Evolutionary conservation across 35 echinoderm and acorn worm species (phyloP).

Genomic region (Amphiura filiformis): DNA sequence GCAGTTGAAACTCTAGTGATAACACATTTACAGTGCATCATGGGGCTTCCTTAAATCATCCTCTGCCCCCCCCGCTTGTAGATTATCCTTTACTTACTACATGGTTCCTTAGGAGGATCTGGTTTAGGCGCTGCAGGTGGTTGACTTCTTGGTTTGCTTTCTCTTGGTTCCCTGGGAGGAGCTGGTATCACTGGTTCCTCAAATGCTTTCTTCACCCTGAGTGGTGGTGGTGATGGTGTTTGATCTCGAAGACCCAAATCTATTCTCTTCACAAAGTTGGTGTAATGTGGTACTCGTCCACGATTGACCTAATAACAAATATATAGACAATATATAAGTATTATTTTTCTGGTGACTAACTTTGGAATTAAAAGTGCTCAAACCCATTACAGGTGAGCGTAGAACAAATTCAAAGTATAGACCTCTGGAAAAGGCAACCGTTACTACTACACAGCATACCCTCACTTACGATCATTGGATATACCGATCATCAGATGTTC

Average conservation of each 20-base stretch:
- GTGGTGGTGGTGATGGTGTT: slow-evolving; percentile 44
- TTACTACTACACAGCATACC: no score
- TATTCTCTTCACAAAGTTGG: slow-evolving; percentile 74
- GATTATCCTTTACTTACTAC: no score
- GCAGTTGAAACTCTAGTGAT: no score
- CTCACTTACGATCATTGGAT: no score
- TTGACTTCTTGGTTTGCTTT: neutral
- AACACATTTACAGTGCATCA: no score
- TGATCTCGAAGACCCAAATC: slow-evolving; percentile 29
- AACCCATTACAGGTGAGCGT: no score
- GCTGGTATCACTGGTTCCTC: slow-evolving; percentile 29
- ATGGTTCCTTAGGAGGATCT: neutral
- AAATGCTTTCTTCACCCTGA: slow-evolving; percentile 31
- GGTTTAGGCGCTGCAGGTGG: neutral
- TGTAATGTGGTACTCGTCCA: slow-evolving; percentile 72
- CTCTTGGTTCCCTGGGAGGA: neutral
- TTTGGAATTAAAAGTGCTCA: no score
- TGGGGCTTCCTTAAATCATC: no score
- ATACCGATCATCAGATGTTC: neutral
- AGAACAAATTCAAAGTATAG: no score
- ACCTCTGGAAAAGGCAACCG: no score
- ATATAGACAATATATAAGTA: neutral
- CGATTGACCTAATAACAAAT: slow-evolving; percentile 46
- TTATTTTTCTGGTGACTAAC: neutral
- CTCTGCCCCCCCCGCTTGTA: no score